A percentile compares a stretch with the other conserved stretches of the same genome.
Conservation (phyloP, 2,888 invertebrate species). For the Pyrrhia umbra region DNA sequence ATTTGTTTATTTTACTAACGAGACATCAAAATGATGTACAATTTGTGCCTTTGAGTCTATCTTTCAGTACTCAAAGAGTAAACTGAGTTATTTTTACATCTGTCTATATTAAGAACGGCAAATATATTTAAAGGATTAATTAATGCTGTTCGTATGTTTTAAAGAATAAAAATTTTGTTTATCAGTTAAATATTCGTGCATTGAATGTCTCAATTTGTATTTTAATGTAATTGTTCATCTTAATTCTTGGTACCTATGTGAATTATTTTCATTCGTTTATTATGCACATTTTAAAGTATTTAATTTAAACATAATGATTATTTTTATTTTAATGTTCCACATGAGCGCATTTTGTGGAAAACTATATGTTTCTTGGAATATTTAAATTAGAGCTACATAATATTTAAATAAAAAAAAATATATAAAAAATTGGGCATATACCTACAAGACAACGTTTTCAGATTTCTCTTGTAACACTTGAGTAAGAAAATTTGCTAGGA, state of each 20-base stretch:
- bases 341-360: no score
- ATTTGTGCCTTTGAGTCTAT: slow-evolving; percentile 22
- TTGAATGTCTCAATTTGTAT: slow-evolving; percentile 1
- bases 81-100: slow-evolving; percentile 30
- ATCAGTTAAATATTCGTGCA: not conserved
- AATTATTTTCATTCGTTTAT: not conserved
- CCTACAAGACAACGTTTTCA: no score
- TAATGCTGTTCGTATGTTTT: slow-evolving; percentile 10
- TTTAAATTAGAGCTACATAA: no score
- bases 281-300: no score
- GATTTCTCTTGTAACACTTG: no score
- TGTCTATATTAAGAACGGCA: not conserved
- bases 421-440: no score
- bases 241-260: not conserved
- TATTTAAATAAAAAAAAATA: no score
- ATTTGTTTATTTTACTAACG: slow-evolving; percentile 42
- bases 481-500: no score
- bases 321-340: no score
- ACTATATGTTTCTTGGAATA: no score
- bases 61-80: slow-evolving; percentile 13
- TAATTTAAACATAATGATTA: no score
- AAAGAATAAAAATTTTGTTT: not conserved
- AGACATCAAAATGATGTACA: slow-evolving; percentile 42
- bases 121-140: slow-evolving; percentile 19
- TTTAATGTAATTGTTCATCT: not conserved